Evolutionary conservation across 1,140 invertebrate species (phyloP), one percentile per base, ranked within the genome.

Genomic region (Neodiprion pinetum): DNA sequence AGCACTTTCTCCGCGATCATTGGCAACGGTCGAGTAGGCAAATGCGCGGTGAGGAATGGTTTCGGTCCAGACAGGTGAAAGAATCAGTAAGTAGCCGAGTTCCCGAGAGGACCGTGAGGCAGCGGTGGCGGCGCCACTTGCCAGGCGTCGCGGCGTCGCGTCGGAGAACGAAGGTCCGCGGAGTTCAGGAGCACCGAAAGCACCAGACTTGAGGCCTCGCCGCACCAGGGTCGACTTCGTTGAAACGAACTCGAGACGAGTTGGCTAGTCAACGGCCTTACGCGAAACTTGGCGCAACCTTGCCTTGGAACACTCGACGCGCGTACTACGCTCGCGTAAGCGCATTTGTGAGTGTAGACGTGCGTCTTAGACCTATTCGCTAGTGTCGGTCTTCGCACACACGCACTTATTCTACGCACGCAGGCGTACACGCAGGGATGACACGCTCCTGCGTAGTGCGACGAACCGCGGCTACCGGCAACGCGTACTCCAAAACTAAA

Each of bases 291-390:
- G 53, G 53, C 53, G 53, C 53, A 61, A 9, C 53, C 53, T 61
- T 61, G 53, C 9, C 53, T 61, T 61, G 53, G 53, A 61, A 61
- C 53, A 14, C 11, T 12, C 53, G 53, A 61, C 5, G 53, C 53
- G 53, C 53, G 53, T 61, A 61, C 53, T 61, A 61, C 53, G 53
- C n/a, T 61, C 53, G 53, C 53, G 53, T 61, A 61, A 61, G 53
- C 53, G 53, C n/a, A 17, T 17, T 14, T 61, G 9, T 14, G 53
- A 61, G 53, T 61, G 53, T 17, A 61, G 11, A 61, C 53, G 53
- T 17, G 53, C 53, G 28, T 40, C 28, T 40, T 40, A 5, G 28
- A 40, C 28, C 28, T 40, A 40, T 40, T 40, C 28, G 5, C 28
- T 40, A 40, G 28, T 40, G 28, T 40, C 28, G 28, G 28, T 40